These are phyloP conservation scores for Halichoeres trimaculatus DNA, from an alignment of 2,113 vertebrate genomes.

Conservation along the genomic window DNA sequence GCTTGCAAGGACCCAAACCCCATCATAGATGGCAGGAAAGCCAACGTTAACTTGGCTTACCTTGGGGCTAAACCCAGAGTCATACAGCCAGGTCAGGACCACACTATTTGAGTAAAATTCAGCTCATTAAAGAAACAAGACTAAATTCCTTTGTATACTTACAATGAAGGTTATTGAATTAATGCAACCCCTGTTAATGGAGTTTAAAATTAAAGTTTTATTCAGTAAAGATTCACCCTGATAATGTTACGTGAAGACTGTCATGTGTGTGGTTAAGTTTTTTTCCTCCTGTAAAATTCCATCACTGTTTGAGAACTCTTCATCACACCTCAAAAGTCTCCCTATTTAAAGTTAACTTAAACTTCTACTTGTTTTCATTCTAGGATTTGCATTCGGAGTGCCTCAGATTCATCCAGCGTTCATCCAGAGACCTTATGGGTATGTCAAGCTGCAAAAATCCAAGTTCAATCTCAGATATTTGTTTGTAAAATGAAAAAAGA, in stretches of 20 bases:
- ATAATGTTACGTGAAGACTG: too few species aligned
- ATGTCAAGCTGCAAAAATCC: constrained; percentile 67
- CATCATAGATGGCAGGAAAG: constrained; percentile 98
- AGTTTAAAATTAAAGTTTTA: background rate
- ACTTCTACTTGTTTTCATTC: constrained; percentile 62
- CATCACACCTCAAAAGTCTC: background rate
- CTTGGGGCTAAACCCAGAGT: constrained; percentile 96
- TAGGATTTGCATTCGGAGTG: constrained; percentile 96
- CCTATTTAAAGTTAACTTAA: background rate
- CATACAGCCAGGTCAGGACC: constrained; percentile 93
- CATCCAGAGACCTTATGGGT: constrained; percentile 97
- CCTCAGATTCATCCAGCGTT: constrained; percentile 96
- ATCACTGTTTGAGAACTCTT: background rate
- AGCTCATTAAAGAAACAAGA: constrained; percentile 15
- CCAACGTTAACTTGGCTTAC: constrained; percentile 97
- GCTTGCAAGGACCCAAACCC: constrained; percentile 98
- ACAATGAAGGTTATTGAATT: too few species aligned
- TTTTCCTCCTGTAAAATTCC: too few species aligned
- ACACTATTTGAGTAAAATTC: constrained; percentile 14
- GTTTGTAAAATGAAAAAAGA: constrained; percentile 3
- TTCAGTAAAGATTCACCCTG: background rate
- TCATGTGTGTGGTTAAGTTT: too few species aligned
- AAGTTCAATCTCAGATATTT: constrained; percentile 16
- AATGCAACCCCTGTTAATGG: background rate
- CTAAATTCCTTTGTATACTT: background rate